Conservation (phyloP, 2,797 vertebrate species). For the Glyptemys insculpta region DNA sequence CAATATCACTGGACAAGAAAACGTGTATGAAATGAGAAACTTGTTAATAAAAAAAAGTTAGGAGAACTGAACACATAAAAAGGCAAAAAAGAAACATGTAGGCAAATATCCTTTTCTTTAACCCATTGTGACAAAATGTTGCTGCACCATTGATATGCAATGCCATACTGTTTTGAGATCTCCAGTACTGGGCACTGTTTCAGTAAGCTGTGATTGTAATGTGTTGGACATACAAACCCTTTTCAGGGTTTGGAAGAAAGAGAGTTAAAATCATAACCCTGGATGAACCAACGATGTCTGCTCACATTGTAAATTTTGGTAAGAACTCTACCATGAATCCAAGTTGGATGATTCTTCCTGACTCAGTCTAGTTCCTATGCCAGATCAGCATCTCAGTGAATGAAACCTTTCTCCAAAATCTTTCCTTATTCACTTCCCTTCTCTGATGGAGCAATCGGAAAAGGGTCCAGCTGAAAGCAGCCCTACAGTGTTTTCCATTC, state of each 20-base stretch:
- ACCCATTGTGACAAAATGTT: neutral
- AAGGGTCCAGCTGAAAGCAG: neutral
- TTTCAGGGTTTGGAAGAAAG: neutral
- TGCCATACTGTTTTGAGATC: neutral
- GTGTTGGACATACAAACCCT: neutral
- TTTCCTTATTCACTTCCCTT: neutral
- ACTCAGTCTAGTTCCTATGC: neutral
- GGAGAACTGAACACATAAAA: constrained; percentile 49
- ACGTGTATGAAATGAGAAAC: neutral
- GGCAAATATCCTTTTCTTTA: constrained; percentile 50
- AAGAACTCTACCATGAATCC: neutral
- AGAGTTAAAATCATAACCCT: neutral
- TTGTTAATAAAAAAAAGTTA: neutral
- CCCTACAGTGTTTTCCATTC: neutral
- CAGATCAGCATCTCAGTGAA: neutral
- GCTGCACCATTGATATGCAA: constrained; percentile 16
- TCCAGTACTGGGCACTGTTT: neutral
- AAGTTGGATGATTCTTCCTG: neutral
- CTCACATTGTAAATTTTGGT: rapidly evolving
- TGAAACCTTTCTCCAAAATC: neutral
- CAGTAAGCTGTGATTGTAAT: neutral
- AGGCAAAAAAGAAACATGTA: constrained; percentile 57
- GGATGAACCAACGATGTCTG: neutral
- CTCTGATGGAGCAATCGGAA: neutral
- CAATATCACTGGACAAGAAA: constrained; percentile 48